Conservation (phyloP, 2,113 vertebrate species). For the Tinamus guttatus region DNA sequence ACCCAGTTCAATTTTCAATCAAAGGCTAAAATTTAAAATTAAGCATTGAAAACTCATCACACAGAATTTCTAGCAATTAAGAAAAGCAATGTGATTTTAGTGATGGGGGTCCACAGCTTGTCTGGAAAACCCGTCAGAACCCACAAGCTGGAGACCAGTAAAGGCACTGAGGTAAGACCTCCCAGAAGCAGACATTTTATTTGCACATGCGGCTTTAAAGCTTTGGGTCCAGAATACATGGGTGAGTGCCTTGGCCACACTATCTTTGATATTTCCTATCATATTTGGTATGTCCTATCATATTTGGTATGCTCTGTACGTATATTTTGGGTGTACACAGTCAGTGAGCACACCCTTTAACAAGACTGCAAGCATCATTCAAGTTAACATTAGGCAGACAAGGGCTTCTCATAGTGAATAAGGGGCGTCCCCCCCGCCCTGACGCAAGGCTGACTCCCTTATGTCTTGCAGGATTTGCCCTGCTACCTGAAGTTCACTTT, state of each 20-base stretch:
- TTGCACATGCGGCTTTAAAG: neutral
- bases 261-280: neutral
- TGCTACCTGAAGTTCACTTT: neutral
- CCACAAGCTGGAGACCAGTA: neutral
- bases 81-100: neutral
- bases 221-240: neutral
- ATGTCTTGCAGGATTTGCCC: neutral
- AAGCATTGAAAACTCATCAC: neutral
- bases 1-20: neutral
- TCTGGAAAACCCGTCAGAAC: neutral
- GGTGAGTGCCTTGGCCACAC: neutral
- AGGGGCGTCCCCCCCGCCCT: neutral
- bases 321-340: neutral
- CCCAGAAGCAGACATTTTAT: neutral
- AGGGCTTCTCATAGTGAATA: neutral
- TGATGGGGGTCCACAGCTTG: neutral
- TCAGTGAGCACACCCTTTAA: neutral
- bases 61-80: neutral
- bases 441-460: accelerated
- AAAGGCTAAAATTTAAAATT: neutral
- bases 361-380: neutral
- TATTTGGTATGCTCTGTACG: neutral
- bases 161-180: neutral
- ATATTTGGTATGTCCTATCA: neutral
- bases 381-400: neutral